Evolutionary conservation across 1,140 invertebrate genomes (phyloP).

Genomic region (Caenorhabditis latens): DNA sequence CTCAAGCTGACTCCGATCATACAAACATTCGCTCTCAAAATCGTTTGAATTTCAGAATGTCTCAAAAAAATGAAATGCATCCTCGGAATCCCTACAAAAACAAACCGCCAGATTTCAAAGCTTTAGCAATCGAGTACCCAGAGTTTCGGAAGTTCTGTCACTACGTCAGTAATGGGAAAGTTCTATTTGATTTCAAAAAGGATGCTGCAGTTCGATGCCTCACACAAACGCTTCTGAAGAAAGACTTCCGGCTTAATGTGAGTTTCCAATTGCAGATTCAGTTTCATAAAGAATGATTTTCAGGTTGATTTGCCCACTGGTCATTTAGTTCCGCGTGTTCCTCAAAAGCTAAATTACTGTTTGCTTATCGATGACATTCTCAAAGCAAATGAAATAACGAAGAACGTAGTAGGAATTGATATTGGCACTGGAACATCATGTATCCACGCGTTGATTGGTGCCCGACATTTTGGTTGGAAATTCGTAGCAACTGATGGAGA

Average conservation of each 20-base stretch:
- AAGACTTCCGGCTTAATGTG: conserved; percentile 50
- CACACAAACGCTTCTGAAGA: conserved; percentile 36
- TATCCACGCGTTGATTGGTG: conserved; percentile 60
- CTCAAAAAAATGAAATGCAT: conserved; percentile 36
- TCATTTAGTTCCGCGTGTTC: conserved; percentile 55
- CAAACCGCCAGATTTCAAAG: conserved; percentile 47
- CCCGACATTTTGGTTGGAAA: conserved; percentile 50
- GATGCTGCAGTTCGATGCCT: conserved; percentile 55
- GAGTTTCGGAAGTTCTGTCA: conserved; percentile 36
- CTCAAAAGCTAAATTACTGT: conserved; percentile 56
- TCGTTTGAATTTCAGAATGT: background rate
- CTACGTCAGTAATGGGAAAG: conserved; percentile 36
- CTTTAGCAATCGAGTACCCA: conserved; percentile 16
- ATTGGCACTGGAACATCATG: conserved; percentile 61
- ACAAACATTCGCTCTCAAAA: too few species aligned
- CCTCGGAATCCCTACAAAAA: conserved; percentile 26
- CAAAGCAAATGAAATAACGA: background rate
- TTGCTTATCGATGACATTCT: conserved; percentile 52
- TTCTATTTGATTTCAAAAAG: conserved; percentile 34
- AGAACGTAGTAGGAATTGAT: conserved; percentile 55
- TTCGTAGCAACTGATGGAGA: conserved; percentile 55
- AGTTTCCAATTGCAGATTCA: background rate
- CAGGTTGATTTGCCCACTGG: conserved; percentile 41
- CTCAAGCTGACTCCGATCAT: too few species aligned
- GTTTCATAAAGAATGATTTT: background rate